phyloP scores from a whole-genome alignment of 2,113 vertebrate genomes.

The Oceanites oceanicus region DNA sequence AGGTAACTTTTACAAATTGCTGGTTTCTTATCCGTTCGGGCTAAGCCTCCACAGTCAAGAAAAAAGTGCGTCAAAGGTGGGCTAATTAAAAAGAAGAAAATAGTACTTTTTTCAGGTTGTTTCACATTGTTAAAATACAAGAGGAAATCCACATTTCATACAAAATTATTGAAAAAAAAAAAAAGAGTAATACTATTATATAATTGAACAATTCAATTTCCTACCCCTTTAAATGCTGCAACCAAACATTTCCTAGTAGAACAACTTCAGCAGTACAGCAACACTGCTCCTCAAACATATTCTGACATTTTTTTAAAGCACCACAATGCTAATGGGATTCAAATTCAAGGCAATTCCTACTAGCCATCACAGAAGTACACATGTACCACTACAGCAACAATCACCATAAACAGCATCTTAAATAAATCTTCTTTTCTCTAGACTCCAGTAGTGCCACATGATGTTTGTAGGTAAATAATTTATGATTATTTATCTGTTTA shows the following conservation, averaged over 20 bases:
- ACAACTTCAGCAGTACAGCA: neutral
- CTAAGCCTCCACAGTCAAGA: slow-evolving; percentile 91
- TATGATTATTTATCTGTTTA: neutral
- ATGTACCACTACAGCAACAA: neutral
- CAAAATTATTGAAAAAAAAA: neutral
- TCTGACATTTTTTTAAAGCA: neutral
- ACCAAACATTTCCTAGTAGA: neutral
- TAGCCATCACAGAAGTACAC: neutral
- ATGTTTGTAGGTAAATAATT: neutral
- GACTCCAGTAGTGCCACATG: neutral
- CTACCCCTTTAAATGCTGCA: neutral
- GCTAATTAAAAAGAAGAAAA: slow-evolving; percentile 66
- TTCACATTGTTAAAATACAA: neutral
- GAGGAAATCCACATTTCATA: neutral
- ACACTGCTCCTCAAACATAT: fast-evolving
- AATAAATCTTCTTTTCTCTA: neutral
- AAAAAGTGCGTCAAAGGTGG: slow-evolving; percentile 96
- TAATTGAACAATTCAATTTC: neutral
- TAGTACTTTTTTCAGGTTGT: neutral
- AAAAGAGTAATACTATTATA: neutral
- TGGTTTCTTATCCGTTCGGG: slow-evolving; percentile 95
- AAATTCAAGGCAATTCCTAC: neutral
- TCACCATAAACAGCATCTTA: neutral
- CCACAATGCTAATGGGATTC: neutral
- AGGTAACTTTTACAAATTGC: slow-evolving; percentile 98